Conservation (phyloP, 2,113 vertebrate species). For the Amazona guildingii region DNA sequence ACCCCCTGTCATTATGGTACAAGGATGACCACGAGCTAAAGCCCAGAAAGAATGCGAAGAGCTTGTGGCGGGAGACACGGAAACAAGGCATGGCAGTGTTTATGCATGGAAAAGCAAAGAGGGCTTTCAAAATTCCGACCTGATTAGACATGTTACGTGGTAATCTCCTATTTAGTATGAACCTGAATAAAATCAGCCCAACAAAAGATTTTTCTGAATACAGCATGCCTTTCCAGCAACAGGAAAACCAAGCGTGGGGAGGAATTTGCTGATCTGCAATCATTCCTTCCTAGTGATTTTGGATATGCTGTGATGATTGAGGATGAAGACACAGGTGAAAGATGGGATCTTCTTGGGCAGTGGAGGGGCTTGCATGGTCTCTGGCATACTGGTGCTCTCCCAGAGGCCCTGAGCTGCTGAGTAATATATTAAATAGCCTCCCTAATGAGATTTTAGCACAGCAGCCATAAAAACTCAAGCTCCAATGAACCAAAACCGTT, state of each 20-base stretch:
- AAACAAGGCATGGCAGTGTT: slow-evolving; percentile 44
- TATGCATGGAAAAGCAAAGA: slow-evolving; percentile 55
- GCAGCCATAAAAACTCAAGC: slow-evolving; percentile 52
- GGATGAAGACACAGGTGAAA: slow-evolving; percentile 16
- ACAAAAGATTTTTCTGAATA: slow-evolving; percentile 47
- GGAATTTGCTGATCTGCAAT: slow-evolving; percentile 55
- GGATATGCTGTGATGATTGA: neutral
- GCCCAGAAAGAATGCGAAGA: slow-evolving; percentile 51
- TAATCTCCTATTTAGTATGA: slow-evolving; percentile 51
- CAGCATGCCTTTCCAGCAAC: slow-evolving; percentile 39
- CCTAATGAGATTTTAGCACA: slow-evolving; percentile 39
- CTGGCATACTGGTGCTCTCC: neutral
- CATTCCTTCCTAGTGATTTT: slow-evolving; percentile 4
- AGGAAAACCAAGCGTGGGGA: slow-evolving; percentile 6
- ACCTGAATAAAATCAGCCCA: slow-evolving; percentile 40
- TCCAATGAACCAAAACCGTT: slow-evolving; percentile 65
- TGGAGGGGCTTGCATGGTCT: neutral
- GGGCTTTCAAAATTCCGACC: slow-evolving; percentile 58
- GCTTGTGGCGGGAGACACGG: slow-evolving; percentile 1
- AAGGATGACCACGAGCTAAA: neutral
- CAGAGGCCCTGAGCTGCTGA: slow-evolving; percentile 1
- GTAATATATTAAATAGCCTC: slow-evolving; percentile 67
- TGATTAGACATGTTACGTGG: slow-evolving; percentile 51
- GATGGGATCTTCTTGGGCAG: neutral
- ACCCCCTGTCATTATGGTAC: neutral